A percentile compares a stretch with the other conserved stretches of the same genome.
These are phyloP conservation scores for Halcyon senegalensis DNA, from an alignment of 2,113 vertebrate genomes.

Conservation along the genomic window DNA sequence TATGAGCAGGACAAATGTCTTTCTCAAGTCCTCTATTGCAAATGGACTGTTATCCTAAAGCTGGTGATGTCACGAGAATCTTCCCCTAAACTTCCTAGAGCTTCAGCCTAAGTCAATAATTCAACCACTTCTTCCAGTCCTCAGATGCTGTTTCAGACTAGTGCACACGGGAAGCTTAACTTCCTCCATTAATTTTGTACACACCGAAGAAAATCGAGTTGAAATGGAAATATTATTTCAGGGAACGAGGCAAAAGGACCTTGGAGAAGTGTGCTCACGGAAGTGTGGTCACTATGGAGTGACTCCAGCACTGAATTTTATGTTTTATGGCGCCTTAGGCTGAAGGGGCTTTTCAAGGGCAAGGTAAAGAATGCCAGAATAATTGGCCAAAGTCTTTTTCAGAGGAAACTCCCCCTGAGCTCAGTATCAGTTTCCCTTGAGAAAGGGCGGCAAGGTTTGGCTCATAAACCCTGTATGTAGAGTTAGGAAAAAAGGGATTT, in stretches of 20 bases:
- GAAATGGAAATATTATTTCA: not conserved
- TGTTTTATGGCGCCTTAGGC: not conserved
- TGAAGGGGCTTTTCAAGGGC: not conserved
- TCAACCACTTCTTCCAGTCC: not conserved
- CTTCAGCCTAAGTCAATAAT: not conserved
- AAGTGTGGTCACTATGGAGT: not conserved
- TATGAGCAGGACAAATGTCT: rapidly evolving
- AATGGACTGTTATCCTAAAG: not conserved
- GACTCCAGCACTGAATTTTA: not conserved
- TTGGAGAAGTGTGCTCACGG: not conserved
- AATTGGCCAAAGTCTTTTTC: not conserved
- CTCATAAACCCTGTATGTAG: not conserved
- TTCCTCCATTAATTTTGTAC: conserved; percentile 10
- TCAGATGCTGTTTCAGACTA: not conserved
- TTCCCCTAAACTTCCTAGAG: not conserved
- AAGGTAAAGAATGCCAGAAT: not conserved
- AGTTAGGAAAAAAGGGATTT: conserved; percentile 9
- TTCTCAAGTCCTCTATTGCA: not conserved
- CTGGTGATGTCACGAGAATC: not conserved
- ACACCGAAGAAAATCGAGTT: not conserved
- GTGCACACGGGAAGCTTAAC: not conserved
- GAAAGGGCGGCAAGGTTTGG: not conserved
- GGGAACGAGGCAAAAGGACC: not conserved
- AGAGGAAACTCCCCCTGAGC: conserved; percentile 11
- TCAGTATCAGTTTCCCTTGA: not conserved